These are phyloP conservation scores for Coboldia fuscipes DNA, from an alignment of 1,140 invertebrate genomes.

Conservation along the genomic window DNA sequence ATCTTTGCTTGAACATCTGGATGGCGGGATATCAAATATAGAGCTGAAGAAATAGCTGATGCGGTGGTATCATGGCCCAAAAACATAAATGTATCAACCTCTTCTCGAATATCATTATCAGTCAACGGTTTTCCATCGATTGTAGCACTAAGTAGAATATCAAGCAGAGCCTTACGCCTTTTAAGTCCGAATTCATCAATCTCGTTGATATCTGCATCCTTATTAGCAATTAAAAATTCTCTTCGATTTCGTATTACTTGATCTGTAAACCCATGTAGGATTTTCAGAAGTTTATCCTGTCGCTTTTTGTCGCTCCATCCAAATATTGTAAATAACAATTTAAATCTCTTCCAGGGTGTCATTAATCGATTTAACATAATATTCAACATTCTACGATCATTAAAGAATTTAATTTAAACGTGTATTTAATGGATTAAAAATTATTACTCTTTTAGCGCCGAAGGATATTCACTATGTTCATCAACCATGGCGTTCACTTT, in stretches of 20 bases:
- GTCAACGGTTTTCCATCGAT: constrained; percentile 28
- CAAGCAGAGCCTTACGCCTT: constrained; percentile 35
- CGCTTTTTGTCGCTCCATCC: constrained; percentile 21
- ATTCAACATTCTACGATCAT: constrained; percentile 9
- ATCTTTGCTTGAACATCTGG: constrained; percentile 9
- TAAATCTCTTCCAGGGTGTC: constrained; percentile 8
- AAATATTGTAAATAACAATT: constrained; percentile 14
- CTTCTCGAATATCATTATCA: constrained; percentile 41
- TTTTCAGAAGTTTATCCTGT: constrained; percentile 21
- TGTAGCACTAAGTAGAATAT: constrained; percentile 39
- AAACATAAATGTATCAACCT: constrained; percentile 62
- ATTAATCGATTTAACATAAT: constrained; percentile 12
- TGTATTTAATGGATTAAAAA: constrained; percentile 5
- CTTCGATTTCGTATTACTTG: background rate
- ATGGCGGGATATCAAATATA: constrained; percentile 10
- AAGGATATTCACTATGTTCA: constrained; percentile 42
- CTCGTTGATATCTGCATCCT: background rate
- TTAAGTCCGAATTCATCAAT: constrained; percentile 14
- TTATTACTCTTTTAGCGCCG: constrained; percentile 36
- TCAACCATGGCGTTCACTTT: constrained; percentile 47
- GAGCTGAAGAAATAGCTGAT: constrained; percentile 11
- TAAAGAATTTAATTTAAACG: background rate
- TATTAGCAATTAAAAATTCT: background rate
- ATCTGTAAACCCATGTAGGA: constrained; percentile 1
- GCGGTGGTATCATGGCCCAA: constrained; percentile 26